These are phyloP conservation scores for Catharus minimus DNA, from an alignment of 2,113 vertebrate genomes.

Conservation along the genomic window DNA sequence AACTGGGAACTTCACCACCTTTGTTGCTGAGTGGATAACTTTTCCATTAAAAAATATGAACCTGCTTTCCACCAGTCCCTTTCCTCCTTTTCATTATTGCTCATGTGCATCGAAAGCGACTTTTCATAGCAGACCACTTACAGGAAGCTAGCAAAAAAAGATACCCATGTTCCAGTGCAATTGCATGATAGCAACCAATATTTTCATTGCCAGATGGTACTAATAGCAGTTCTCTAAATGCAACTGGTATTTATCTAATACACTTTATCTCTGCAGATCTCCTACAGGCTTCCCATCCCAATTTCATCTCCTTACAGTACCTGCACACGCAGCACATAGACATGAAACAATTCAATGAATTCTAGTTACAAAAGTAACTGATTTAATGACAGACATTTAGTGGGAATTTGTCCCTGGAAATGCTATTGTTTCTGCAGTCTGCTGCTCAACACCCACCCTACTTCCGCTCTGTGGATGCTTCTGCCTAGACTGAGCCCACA, in stretches of 20 bases:
- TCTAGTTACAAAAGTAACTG: neutral
- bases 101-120: neutral
- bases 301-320: neutral
- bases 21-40: conserved; percentile 73
- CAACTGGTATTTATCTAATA: conserved; percentile 10
- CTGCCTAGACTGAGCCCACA: neutral
- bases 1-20: conserved; percentile 71
- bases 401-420: neutral
- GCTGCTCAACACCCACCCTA: neutral
- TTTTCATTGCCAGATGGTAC: conserved; percentile 11
- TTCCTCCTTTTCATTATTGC: conserved; percentile 31
- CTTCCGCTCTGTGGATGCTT: neutral
- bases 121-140: conserved; percentile 2
- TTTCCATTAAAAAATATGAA: conserved; percentile 67
- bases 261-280: neutral
- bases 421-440: neutral
- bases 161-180: neutral
- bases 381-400: neutral
- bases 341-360: neutral
- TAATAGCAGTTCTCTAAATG: conserved; percentile 24
- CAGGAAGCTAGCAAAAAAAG: neutral
- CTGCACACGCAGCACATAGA: neutral
- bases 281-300: neutral
- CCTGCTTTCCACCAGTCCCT: conserved; percentile 33
- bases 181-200: conserved; percentile 4